Evolutionary conservation across 1,140 invertebrate genomes (phyloP).

Genomic region (Drosophila azteca): DNA sequence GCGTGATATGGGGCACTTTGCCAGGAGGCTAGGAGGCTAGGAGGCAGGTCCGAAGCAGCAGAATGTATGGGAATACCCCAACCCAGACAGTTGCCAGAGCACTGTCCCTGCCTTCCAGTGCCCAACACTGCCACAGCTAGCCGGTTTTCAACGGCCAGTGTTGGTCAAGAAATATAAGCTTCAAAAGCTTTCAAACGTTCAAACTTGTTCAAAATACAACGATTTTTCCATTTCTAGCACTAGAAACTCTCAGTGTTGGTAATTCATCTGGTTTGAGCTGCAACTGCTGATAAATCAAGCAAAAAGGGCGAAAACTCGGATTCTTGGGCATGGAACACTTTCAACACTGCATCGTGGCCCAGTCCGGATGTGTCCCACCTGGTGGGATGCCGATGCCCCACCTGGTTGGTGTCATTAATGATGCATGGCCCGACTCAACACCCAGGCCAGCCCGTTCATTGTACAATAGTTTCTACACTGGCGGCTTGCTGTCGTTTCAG

Average conservation of each 20-base stretch:
- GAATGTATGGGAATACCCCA: not conserved
- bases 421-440: constrained; percentile 5
- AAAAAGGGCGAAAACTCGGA: too few relatives aligned
- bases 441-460: constrained; percentile 27
- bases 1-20: constrained; percentile 56
- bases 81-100: too few relatives aligned
- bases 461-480: constrained; percentile 8
- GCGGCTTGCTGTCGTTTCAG: constrained; percentile 21
- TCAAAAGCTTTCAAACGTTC: not conserved
- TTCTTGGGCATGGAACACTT: not conserved
- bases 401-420: constrained; percentile 29
- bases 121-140: too few relatives aligned
- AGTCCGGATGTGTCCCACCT: not conserved
- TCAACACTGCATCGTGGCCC: not conserved
- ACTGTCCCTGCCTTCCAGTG: too few relatives aligned
- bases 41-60: not conserved
- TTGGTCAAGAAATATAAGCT: too few relatives aligned
- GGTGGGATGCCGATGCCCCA: too few relatives aligned
- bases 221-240: too few relatives aligned
- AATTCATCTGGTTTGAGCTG: too few relatives aligned
- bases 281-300: too few relatives aligned
- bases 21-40: constrained; percentile 15
- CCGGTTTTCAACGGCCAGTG: too few relatives aligned
- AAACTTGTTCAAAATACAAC: constrained; percentile 8
- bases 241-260: too few relatives aligned